phyloP scores from a whole-genome alignment of 2,888 invertebrate genomes.

The Stenichneumon culpator region DNA sequence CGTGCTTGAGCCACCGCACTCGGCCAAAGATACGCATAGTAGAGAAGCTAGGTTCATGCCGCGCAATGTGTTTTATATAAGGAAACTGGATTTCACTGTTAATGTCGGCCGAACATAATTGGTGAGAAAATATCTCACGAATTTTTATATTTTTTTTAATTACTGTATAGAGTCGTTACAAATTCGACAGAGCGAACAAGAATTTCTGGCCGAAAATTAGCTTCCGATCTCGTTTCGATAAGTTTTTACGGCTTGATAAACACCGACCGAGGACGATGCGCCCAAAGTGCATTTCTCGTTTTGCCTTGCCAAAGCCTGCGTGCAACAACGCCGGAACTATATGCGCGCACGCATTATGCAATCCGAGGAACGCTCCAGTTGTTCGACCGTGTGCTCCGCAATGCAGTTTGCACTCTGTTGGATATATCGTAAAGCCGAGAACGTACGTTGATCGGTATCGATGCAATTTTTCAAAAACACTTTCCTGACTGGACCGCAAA shows the following conservation, averaged over 20 bases:
- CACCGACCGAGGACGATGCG: background rate
- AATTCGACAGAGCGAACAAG: background rate
- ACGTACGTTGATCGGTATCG: constrained; percentile 48
- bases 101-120: constrained; percentile 55
- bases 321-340: constrained; percentile 29
- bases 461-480: constrained; percentile 41
- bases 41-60: background rate
- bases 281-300: constrained; percentile 8
- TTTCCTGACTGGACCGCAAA: constrained; percentile 35
- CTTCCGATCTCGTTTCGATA: constrained; percentile 9
- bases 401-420: background rate
- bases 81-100: constrained; percentile 61
- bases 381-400: constrained; percentile 27
- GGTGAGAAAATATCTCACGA: constrained; percentile 20
- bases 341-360: constrained; percentile 25
- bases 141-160: background rate
- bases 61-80: constrained; percentile 58
- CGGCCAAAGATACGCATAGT: background rate
- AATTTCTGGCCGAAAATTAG: background rate
- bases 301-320: constrained; percentile 16
- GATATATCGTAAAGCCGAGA: background rate
- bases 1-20: constrained; percentile 12
- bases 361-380: constrained; percentile 49
- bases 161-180: background rate
- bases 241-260: background rate